phyloP scores from a whole-genome alignment of 2,888 invertebrate species.

The Octodonta nipae region DNA sequence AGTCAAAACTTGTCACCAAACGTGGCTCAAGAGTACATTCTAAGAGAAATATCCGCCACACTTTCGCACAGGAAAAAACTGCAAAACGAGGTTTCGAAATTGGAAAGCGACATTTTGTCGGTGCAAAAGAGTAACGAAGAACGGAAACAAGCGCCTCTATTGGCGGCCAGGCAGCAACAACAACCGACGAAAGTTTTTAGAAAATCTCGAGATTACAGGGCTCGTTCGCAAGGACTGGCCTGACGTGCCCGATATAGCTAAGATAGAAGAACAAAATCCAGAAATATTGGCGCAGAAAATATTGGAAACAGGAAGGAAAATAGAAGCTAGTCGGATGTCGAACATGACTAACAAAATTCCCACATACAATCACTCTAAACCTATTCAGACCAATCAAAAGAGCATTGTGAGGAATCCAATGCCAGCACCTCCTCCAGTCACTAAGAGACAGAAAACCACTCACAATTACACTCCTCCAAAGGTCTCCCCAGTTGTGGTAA shows the following conservation, averaged over 20 bases:
- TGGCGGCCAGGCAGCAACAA: slow-evolving; percentile 24
- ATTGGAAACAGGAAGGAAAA: slow-evolving; percentile 75
- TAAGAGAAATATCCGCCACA: slow-evolving; percentile 76
- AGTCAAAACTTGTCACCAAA: slow-evolving; percentile 49
- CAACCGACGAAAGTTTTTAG: slow-evolving; percentile 36
- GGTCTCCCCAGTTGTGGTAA: slow-evolving; percentile 8
- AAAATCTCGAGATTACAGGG: slow-evolving; percentile 57
- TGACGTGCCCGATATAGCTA: slow-evolving; percentile 76
- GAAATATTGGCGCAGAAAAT: slow-evolving; percentile 82
- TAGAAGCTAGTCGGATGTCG: slow-evolving; percentile 65
- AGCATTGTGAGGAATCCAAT: slow-evolving; percentile 27
- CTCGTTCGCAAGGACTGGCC: slow-evolving; percentile 84
- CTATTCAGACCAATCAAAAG: too few species aligned
- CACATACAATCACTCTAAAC: not conserved
- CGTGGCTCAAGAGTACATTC: slow-evolving; percentile 65
- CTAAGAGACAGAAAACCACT: slow-evolving; percentile 29
- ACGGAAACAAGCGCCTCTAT: slow-evolving; percentile 36
- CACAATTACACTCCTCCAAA: slow-evolving; percentile 15
- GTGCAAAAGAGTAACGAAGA: slow-evolving; percentile 61
- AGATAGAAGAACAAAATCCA: slow-evolving; percentile 84
- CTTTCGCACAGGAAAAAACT: slow-evolving; percentile 71
- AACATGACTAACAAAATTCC: slow-evolving; percentile 18
- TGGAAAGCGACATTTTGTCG: slow-evolving; percentile 64
- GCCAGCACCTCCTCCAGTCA: slow-evolving; percentile 28
- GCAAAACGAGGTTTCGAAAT: slow-evolving; percentile 63